phyloP scores from a whole-genome alignment of 2,113 vertebrate genomes.

The Apus apus region DNA sequence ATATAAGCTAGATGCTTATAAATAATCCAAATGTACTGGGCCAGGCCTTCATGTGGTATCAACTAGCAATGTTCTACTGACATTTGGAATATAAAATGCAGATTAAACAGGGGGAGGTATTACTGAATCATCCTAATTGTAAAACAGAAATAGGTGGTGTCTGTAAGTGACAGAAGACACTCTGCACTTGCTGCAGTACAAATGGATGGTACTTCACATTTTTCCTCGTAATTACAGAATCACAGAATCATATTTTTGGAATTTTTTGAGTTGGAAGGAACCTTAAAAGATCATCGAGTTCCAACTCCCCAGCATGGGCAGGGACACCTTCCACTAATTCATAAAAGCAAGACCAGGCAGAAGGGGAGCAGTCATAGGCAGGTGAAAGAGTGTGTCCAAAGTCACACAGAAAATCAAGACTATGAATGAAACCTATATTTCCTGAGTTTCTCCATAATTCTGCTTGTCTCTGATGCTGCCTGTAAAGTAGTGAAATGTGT shows the following conservation, averaged over 20 bases:
- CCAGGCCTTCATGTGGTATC: neutral
- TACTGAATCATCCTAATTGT: neutral
- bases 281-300: too few relatives aligned
- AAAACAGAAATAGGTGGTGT: neutral
- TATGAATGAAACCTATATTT: neutral
- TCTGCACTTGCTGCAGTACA: neutral
- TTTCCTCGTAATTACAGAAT: neutral
- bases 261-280: too few relatives aligned
- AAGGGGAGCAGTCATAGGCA: neutral
- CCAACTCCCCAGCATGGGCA: too few relatives aligned
- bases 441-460: neutral
- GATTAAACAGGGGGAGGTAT: neutral
- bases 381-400: neutral
- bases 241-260: too few relatives aligned
- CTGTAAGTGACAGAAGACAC: neutral
- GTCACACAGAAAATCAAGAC: neutral
- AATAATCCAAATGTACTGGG: neutral
- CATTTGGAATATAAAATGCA: neutral
- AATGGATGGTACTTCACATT: neutral
- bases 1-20: neutral
- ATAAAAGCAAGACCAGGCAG: neutral
- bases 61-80: neutral
- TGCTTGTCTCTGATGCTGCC: neutral
- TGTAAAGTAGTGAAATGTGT: neutral
- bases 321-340: too few relatives aligned